A percentile compares a stretch with the other conserved stretches of the same genome.
These are phyloP conservation scores for Sphaerodactylus townsendi DNA, from an alignment of 2,113 vertebrate genomes.

Conservation along the genomic window DNA sequence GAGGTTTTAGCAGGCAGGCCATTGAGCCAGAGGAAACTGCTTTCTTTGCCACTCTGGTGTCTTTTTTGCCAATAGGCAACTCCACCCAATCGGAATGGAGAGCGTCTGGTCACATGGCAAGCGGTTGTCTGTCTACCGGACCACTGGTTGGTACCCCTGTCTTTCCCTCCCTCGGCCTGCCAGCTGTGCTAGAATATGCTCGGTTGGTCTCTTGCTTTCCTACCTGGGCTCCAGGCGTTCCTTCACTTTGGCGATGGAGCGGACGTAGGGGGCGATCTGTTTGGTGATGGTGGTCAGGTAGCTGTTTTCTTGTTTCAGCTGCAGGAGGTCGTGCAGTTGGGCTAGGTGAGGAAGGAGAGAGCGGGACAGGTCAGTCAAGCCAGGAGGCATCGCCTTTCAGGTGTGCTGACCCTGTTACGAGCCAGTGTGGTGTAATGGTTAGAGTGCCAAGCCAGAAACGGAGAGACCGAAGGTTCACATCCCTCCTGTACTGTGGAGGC, in stretches of 20 bases:
- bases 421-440: no score
- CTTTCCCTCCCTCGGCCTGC: accelerated
- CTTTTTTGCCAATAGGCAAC: neutral
- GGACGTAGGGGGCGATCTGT: slow-evolving; percentile 90
- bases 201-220: neutral
- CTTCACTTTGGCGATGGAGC: slow-evolving; percentile 93
- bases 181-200: neutral
- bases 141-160: no score
- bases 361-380: no score
- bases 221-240: slow-evolving; percentile 93
- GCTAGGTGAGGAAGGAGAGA: slow-evolving; percentile 70
- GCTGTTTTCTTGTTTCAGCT: slow-evolving; percentile 91
- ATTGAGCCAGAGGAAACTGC: neutral
- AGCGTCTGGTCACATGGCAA: neutral
- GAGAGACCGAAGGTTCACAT: no score
- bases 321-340: slow-evolving; percentile 90
- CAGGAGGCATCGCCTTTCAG: no score
- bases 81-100: no score
- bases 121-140: neutral
- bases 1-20: neutral
- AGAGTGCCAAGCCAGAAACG: no score
- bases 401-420: no score
- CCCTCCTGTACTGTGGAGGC: no score
- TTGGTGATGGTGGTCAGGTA: slow-evolving; percentile 87
- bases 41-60: neutral